These are phyloP conservation scores for Aporophyla lueneburgensis DNA, from an alignment of 2,888 invertebrate genomes.

Conservation along the genomic window DNA sequence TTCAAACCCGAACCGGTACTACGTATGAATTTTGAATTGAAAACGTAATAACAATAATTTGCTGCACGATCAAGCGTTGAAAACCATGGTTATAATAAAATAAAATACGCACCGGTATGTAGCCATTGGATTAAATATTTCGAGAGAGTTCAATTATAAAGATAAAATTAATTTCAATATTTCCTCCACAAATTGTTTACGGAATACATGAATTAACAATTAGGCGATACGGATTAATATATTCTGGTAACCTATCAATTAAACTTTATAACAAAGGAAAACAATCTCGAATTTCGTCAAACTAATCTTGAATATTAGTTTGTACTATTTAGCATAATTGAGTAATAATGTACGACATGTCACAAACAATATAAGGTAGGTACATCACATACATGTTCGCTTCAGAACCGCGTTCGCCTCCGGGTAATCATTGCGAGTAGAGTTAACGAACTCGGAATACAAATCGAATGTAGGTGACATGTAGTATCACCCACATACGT, in stretches of 20 bases:
- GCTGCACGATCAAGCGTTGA: background rate
- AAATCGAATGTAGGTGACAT: constrained; percentile 81
- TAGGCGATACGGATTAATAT: constrained; percentile 25
- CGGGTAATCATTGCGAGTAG: constrained; percentile 79
- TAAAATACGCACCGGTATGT: constrained; percentile 2
- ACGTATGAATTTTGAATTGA: constrained; percentile 43
- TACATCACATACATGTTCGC: constrained; percentile 55
- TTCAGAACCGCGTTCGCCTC: constrained; percentile 74
- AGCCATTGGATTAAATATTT: constrained; percentile 31
- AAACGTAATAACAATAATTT: constrained; percentile 37
- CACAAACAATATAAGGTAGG: constrained; percentile 41
- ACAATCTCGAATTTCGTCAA: constrained; percentile 51
- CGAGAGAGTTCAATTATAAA: constrained; percentile 11
- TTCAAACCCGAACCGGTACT: constrained; percentile 37
- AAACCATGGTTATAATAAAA: constrained; percentile 17
- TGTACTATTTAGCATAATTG: constrained; percentile 61
- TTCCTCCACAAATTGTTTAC: constrained; percentile 1
- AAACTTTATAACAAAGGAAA: constrained; percentile 51
- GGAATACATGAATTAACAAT: constrained; percentile 31
- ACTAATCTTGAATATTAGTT: constrained; percentile 59
- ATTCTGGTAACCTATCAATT: constrained; percentile 46
- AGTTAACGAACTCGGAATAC: constrained; percentile 86
- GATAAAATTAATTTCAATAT: background rate
- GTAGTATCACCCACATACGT: constrained; percentile 53
- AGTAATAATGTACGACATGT: constrained; percentile 64